Conservation (phyloP, 2,888 invertebrate species). For the Lucinisca nassula region DNA sequence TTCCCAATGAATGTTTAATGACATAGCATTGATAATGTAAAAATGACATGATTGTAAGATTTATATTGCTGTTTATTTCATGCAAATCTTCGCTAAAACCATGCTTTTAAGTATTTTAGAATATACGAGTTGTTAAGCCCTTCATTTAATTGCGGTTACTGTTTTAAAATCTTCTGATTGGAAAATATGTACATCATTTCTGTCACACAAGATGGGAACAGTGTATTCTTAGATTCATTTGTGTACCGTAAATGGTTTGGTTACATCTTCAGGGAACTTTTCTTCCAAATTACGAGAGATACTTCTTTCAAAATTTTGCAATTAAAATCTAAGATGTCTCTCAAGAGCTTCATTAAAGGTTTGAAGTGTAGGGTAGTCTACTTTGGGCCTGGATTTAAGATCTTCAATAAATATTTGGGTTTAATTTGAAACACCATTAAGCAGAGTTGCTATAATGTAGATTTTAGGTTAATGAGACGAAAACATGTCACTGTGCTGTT, state of each 20-base stretch:
- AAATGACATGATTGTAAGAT: too few relatives aligned
- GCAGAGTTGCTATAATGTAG: neutral
- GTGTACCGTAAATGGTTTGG: neutral
- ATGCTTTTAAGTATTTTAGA: too few relatives aligned
- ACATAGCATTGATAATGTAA: too few relatives aligned
- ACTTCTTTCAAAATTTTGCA: neutral
- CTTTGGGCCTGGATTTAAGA: neutral
- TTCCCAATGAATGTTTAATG: too few relatives aligned
- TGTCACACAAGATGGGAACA: too few relatives aligned
- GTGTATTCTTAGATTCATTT: neutral
- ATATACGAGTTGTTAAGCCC: too few relatives aligned
- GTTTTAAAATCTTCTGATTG: neutral
- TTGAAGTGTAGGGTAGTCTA: neutral
- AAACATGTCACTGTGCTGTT: neutral
- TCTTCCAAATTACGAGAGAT: neutral
- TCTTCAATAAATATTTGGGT: neutral
- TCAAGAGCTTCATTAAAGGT: neutral
- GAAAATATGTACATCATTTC: too few relatives aligned
- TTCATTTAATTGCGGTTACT: too few relatives aligned
- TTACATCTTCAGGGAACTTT: neutral
- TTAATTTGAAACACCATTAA: constrained; percentile 9
- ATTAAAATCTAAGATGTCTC: neutral
- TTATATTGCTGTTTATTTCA: too few relatives aligned
- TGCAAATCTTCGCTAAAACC: too few relatives aligned
- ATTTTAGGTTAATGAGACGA: neutral